These are phyloP conservation scores for Hippopotamus amphibius DNA, from an alignment of 2,113 vertebrate genomes.

Conservation along the genomic window DNA sequence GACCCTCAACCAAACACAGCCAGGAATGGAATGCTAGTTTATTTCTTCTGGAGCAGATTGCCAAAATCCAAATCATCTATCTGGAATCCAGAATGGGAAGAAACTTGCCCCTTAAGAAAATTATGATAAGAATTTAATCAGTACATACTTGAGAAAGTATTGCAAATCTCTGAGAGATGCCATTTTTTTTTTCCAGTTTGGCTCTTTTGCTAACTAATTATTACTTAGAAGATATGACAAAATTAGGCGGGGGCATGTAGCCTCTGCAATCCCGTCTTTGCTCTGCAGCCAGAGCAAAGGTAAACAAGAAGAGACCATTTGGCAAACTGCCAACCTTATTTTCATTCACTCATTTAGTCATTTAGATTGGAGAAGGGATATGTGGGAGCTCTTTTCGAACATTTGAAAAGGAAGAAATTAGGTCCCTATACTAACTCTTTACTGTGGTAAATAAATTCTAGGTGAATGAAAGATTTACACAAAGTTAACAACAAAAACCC, in stretches of 20 bases:
- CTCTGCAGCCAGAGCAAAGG: neutral
- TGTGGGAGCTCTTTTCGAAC: neutral
- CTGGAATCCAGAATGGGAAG: conserved; percentile 42
- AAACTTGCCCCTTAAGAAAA: conserved; percentile 53
- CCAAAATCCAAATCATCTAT: neutral
- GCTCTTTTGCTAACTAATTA: neutral
- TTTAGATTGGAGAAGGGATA: neutral
- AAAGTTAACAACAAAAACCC: neutral
- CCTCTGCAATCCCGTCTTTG: neutral
- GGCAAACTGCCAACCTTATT: neutral
- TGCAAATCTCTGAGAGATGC: neutral
- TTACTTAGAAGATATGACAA: neutral
- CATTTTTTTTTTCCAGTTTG: conserved; percentile 41
- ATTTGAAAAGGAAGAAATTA: neutral
- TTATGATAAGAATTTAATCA: neutral
- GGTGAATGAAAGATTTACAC: neutral
- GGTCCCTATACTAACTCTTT: neutral
- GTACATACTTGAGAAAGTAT: conserved; percentile 1
- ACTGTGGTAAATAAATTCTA: conserved; percentile 6
- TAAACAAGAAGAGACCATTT: neutral
- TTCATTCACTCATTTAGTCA: neutral
- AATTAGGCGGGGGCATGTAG: neutral
- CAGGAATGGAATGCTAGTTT: neutral
- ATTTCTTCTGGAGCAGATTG: conserved; percentile 10
- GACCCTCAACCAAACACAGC: neutral